Percentiles rank a stretch among this genome's conserved stretches.
Conservation (phyloP, 1,140 invertebrate species). For the Drosophila littoralis region DNA sequence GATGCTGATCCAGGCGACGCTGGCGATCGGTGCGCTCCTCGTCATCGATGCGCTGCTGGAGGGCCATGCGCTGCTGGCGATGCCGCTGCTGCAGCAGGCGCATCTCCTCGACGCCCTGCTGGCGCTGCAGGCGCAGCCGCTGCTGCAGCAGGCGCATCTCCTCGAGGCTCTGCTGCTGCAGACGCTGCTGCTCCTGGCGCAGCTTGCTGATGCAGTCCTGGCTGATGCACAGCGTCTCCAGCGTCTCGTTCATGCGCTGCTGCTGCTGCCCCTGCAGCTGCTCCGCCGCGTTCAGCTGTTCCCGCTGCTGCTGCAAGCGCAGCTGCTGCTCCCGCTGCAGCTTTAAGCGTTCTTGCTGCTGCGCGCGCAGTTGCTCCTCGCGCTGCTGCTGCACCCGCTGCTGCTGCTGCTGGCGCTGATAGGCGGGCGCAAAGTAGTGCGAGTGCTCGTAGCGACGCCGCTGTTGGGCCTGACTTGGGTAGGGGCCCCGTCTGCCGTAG, state of each 20-base stretch:
- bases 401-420: slow-evolving; percentile 4
- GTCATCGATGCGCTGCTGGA: neutral
- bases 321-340: neutral
- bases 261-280: neutral
- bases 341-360: neutral
- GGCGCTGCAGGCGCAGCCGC: neutral
- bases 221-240: neutral
- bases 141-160: neutral
- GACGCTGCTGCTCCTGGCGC: neutral
- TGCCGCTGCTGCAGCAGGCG: neutral
- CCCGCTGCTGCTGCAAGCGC: too few species aligned
- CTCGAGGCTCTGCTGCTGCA: neutral
- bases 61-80: neutral
- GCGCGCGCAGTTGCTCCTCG: neutral
- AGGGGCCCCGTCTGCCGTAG: neutral
- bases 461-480: neutral
- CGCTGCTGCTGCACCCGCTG: neutral
- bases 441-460: neutral
- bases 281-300: neutral
- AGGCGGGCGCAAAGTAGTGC: slow-evolving; percentile 8
- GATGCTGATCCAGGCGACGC: neutral
- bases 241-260: neutral
- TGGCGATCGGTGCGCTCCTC: neutral
- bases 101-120: neutral
- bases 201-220: neutral